phyloP scores from a whole-genome alignment of 2,797 vertebrate genomes.

The Pelobates cultripes region DNA sequence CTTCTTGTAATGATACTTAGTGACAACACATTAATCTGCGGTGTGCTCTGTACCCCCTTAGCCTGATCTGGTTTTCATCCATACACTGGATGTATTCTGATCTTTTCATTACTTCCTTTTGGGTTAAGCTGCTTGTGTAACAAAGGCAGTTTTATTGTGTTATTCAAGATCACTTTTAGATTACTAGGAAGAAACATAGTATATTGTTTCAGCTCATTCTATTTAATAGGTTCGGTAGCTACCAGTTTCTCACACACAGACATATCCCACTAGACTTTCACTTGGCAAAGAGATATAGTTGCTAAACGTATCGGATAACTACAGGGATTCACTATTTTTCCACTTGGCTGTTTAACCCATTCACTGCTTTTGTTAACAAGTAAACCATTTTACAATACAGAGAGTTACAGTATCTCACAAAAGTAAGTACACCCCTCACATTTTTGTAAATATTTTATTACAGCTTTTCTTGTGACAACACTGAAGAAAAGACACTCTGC shows the following conservation, averaged over 20 bases:
- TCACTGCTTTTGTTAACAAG: conserved; percentile 1
- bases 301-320: conserved; percentile 46
- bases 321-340: conserved; percentile 28
- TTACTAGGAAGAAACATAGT: conserved; percentile 42
- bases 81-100: conserved; percentile 8
- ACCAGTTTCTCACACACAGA: conserved; percentile 52
- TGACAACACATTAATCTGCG: conserved; percentile 1
- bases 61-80: conserved; percentile 3
- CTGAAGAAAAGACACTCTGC: too few species aligned
- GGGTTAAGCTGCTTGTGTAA: conserved; percentile 36
- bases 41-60: neutral
- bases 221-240: conserved; percentile 49
- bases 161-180: conserved; percentile 48
- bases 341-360: conserved; percentile 32
- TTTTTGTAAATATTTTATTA: too few species aligned
- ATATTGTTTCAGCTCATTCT: conserved; percentile 52
- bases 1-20: neutral
- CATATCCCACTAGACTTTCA: conserved; percentile 43
- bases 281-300: conserved; percentile 46
- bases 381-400: too few species aligned
- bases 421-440: too few species aligned
- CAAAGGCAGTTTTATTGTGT: conserved; percentile 48
- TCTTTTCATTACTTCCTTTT: conserved; percentile 19
- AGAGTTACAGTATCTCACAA: too few species aligned
- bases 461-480: too few species aligned